phyloP scores from a whole-genome alignment of 2,888 invertebrate species.

The Schizotus pectinicornis region DNA sequence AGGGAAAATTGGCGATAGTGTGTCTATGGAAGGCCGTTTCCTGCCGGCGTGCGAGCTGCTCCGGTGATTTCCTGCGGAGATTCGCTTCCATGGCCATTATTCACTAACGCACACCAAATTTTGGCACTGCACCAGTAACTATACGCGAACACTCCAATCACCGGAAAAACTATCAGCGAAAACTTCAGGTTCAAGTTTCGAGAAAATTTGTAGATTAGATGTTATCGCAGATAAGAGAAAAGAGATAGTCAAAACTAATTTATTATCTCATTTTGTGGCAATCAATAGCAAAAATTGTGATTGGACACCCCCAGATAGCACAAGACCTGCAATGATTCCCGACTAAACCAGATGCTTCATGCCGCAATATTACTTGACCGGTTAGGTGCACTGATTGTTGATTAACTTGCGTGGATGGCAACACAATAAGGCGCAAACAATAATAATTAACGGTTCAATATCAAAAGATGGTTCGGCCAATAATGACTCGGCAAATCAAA shows the following conservation, averaged over 20 bases:
- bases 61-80: constrained; percentile 49
- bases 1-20: constrained; percentile 67
- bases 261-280: constrained; percentile 6
- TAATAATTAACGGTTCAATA: too few relatives aligned
- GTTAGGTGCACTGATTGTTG: too few relatives aligned
- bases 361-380: too few relatives aligned
- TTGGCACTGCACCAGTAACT: neutral
- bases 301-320: neutral
- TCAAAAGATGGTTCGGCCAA: too few relatives aligned
- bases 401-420: too few relatives aligned
- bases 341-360: too few relatives aligned
- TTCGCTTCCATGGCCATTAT: constrained; percentile 40
- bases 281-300: constrained; percentile 1
- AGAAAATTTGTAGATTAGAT: neutral
- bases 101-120: constrained; percentile 7
- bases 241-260: neutral
- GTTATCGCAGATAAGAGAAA: constrained; percentile 3
- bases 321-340: neutral
- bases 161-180: neutral
- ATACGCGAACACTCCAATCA: neutral
- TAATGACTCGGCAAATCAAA: neutral
- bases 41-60: constrained; percentile 43
- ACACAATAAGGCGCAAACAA: too few relatives aligned
- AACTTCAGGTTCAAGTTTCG: neutral
- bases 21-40: constrained; percentile 48